Evolutionary conservation across 2,888 invertebrate genomes (phyloP).

Genomic region (Phlogophora meticulosa): DNA sequence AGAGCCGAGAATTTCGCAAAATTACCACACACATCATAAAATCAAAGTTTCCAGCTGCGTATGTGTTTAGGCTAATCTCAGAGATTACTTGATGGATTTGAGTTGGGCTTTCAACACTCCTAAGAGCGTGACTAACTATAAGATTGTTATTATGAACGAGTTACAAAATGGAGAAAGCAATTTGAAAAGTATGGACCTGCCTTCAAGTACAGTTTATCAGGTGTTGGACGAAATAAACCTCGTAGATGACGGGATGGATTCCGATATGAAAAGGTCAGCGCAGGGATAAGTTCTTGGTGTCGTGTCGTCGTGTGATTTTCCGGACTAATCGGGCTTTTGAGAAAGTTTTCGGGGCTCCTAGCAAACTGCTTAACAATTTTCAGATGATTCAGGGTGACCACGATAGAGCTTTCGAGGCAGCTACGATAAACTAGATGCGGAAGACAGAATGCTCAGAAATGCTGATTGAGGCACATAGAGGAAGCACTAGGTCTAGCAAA

Average conservation of each 20-base stretch:
- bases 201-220: background rate
- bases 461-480: conserved; percentile 28
- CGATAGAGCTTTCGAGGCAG: background rate
- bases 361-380: background rate
- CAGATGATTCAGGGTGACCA: background rate
- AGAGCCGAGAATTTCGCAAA: conserved; percentile 58
- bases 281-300: background rate
- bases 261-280: background rate
- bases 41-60: conserved; percentile 48
- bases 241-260: background rate
- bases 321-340: too few species aligned
- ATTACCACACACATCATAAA: conserved; percentile 60
- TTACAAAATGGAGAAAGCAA: conserved; percentile 8
- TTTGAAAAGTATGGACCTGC: conserved; percentile 8
- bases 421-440: background rate
- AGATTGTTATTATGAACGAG: conserved; percentile 18
- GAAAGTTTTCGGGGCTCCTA: background rate
- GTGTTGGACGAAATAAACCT: background rate
- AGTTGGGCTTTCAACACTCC: conserved; percentile 31
- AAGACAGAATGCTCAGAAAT: conserved; percentile 21
- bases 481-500: conserved; percentile 61
- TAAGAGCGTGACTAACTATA: conserved; percentile 4
- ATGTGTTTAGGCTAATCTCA: conserved; percentile 55
- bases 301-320: background rate
- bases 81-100: conserved; percentile 53